A percentile compares a stretch with the other conserved stretches of the same genome.
phyloP scores from a whole-genome alignment of 2,113 vertebrate genomes.

The Crotalus tigris region DNA sequence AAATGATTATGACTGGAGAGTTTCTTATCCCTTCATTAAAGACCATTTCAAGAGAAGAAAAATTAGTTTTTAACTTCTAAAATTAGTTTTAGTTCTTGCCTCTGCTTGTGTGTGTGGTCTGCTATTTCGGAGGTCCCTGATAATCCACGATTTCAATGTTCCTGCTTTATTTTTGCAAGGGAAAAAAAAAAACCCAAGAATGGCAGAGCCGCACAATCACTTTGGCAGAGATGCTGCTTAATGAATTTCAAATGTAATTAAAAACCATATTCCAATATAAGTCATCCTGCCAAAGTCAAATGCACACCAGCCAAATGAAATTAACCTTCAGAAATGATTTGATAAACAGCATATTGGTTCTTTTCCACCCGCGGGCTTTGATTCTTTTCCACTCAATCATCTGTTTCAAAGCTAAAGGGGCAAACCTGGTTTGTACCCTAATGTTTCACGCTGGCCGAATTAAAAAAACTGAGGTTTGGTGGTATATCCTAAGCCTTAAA shows the following conservation, averaged over 20 bases:
- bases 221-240: neutral
- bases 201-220: neutral
- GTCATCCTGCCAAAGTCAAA: conserved; percentile 3
- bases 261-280: neutral
- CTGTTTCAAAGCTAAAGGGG: neutral
- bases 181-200: neutral
- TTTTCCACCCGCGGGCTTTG: neutral
- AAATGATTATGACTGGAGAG: neutral
- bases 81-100: neutral
- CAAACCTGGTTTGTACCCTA: neutral
- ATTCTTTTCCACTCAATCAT: neutral
- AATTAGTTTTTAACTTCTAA: neutral
- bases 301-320: neutral
- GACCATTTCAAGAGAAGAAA: neutral
- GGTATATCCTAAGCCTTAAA: too few species aligned
- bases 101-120: neutral
- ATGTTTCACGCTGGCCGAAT: neutral
- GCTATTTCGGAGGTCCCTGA: neutral
- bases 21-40: neutral
- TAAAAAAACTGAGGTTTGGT: neutral
- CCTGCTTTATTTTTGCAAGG: neutral
- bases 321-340: conserved; percentile 2
- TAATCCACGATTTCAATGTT: neutral
- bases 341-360: neutral
- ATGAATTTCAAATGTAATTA: conserved; percentile 12